Evolutionary conservation across 2,888 invertebrate species (phyloP).

Genomic region (Malthinus flaveolus): DNA sequence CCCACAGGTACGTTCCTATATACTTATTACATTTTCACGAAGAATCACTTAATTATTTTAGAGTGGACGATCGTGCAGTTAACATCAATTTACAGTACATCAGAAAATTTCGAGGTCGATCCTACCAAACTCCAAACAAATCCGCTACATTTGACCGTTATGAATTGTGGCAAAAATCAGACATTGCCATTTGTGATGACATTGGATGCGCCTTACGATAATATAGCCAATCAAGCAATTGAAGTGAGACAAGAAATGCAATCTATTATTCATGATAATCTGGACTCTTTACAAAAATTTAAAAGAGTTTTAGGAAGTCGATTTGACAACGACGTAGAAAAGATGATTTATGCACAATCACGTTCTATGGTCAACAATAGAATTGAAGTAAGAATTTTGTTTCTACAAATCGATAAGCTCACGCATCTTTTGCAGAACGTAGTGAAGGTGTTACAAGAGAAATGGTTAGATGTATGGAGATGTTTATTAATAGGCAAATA

Average conservation of each 20-base stretch:
- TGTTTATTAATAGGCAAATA: conserved; percentile 65
- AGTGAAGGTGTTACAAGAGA: conserved; percentile 62
- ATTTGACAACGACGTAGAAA: conserved; percentile 36
- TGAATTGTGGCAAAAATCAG: conserved; percentile 45
- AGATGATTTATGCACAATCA: conserved; percentile 33
- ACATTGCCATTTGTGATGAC: conserved; percentile 44
- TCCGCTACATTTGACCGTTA: conserved; percentile 45
- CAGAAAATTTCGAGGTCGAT: conserved; percentile 39
- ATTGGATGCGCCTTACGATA: conserved; percentile 38
- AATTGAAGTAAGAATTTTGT: conserved; percentile 23
- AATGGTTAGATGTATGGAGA: conserved; percentile 68
- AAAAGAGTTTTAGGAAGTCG: conserved; percentile 16
- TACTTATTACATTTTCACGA: not conserved
- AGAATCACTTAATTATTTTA: conserved; percentile 41
- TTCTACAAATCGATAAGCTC: not conserved
- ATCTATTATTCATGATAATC: conserved; percentile 40
- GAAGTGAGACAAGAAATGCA: conserved; percentile 41
- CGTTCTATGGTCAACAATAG: conserved; percentile 25
- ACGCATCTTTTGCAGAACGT: conserved; percentile 56
- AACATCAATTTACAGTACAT: conserved; percentile 51
- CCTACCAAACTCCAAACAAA: conserved; percentile 38
- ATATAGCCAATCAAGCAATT: conserved; percentile 29
- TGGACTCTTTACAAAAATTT: conserved; percentile 31
- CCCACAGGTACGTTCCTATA: conserved; percentile 46
- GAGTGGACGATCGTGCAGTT: conserved; percentile 67